phyloP scores from a whole-genome alignment of 64 coral and sea anemone species.

The Acropora tenuis region DNA sequence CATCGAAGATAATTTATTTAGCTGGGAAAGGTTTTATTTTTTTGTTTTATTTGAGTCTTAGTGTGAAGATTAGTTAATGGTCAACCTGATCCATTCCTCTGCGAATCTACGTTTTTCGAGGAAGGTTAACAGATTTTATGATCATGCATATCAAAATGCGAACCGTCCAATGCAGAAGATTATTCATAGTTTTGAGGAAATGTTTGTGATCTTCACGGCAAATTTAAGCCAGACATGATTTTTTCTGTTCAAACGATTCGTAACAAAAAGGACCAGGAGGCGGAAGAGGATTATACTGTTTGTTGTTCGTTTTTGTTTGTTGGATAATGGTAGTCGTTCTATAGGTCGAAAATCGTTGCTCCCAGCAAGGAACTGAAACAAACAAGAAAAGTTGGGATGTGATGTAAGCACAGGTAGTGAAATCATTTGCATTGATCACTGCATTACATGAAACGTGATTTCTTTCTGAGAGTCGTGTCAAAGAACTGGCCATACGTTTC shows the following conservation, averaged over 20 bases:
- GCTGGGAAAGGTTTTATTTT: no score
- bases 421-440: background rate
- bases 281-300: background rate
- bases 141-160: no score
- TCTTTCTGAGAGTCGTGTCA: background rate
- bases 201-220: background rate
- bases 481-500: constrained; percentile 2
- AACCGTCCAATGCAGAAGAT: no score
- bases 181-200: background rate
- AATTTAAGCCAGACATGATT: background rate
- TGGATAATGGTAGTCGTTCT: background rate
- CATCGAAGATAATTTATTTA: no score
- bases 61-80: no score
- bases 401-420: background rate
- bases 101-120: no score
- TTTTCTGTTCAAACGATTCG: background rate
- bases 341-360: background rate
- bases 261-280: background rate
- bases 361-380: no score
- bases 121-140: no score
- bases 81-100: no score
- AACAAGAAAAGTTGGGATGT: no score
- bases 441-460: background rate
- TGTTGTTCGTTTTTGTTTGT: background rate
- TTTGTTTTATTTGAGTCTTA: no score